Evolutionary conservation across 2,888 invertebrate species (phyloP), one percentile per base, ranked within the genome.

Genomic region (Sesamia inferens): DNA sequence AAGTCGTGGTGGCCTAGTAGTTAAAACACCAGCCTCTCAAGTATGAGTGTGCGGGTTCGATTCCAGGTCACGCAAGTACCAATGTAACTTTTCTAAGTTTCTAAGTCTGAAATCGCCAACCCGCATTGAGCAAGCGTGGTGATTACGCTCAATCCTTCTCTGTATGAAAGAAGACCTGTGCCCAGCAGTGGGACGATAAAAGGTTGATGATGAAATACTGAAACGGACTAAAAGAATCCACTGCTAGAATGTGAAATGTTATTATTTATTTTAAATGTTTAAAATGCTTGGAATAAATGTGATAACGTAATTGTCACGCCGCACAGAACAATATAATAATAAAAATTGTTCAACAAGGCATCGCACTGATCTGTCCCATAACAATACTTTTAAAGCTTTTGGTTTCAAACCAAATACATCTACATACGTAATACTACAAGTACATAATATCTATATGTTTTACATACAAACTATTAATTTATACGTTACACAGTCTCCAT

Each of bases 401-500:
- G 78, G 75, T 78, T 71, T 70, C 4, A 54, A 76, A 76, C 71
- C 77, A 82, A 79, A 72, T 74, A 77, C 31, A 77, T 31, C 59
- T 51, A 59, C 16, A 42, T 65, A 68, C 16, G 16, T 74, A 59
- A 62, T 68, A 69, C 57, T 78, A 78, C 11, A 13, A 64, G 19
- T 63, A 79, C 11, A 22, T 19, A 22, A 71, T 58, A 55, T 58
- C 31, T 72, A 64, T 62, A 47, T 44, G 42, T 51, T 59, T 51
- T 81, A 74, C 19, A 42, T 66, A 59, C 31, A 24, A 66, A 59
- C 11, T 22, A 62, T 55, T 55, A 47, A 54, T 48, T 16, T 51
- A 74, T 90, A 95, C 68, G 92, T 89, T 90, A 95, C 69, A 96
- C 92, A 83, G 93, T 95, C 90, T 95, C 95, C 89, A 95, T 91